Conservation (phyloP, 1,140 invertebrate genomes). For the Armadillidium nasatum region DNA sequence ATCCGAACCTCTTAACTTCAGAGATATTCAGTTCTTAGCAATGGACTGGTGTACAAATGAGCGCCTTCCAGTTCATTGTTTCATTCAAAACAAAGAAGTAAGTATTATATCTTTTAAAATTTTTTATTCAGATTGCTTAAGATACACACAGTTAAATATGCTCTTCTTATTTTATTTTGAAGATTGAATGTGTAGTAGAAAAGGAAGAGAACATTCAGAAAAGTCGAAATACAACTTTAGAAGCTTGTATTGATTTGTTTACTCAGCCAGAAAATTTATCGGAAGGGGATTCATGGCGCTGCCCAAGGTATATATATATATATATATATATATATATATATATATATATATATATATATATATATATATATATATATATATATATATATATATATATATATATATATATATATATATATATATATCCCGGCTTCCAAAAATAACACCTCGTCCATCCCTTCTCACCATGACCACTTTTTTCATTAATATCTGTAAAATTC, state of each 20-base stretch:
- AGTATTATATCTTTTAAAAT: not conserved
- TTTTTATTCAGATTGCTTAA: too few relatives aligned
- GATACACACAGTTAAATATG: too few relatives aligned
- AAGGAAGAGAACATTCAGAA: slow-evolving; percentile 28
- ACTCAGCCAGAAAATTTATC: slow-evolving; percentile 56
- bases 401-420: too few relatives aligned
- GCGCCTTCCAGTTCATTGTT: slow-evolving; percentile 47
- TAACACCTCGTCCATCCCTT: too few relatives aligned
- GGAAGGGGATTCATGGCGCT: slow-evolving; percentile 56
- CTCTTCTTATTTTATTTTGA: not conserved
- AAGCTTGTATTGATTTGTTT: slow-evolving; percentile 55
- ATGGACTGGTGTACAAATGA: slow-evolving; percentile 54
- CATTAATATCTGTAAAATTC: too few relatives aligned
- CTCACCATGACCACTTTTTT: too few relatives aligned
- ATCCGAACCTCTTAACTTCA: slow-evolving; percentile 50
- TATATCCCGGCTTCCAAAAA: too few relatives aligned
- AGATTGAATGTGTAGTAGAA: slow-evolving; percentile 41
- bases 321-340: too few relatives aligned
- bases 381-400: too few relatives aligned
- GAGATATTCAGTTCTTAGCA: slow-evolving; percentile 47
- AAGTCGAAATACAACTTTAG: slow-evolving; percentile 48
- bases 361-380: too few relatives aligned
- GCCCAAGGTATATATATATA: slow-evolving; percentile 35
- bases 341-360: too few relatives aligned
- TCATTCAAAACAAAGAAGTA: slow-evolving; percentile 38